phyloP scores from a whole-genome alignment of 1,140 invertebrate species.

The Drosophila saltans region DNA sequence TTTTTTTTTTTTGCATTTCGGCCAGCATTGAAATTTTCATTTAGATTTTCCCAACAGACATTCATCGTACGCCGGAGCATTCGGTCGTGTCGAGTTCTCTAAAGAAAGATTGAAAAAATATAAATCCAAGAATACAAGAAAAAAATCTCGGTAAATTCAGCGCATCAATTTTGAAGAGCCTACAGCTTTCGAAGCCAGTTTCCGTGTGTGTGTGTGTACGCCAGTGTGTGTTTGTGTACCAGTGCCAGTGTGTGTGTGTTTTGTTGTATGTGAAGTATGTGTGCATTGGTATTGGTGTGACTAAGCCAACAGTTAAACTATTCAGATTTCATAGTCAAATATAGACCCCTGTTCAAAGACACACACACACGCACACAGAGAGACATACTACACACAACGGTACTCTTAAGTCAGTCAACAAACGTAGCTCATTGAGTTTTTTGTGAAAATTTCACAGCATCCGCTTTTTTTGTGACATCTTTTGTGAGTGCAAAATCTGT shows the following conservation, averaged over 20 bases:
- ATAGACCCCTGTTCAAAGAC: neutral
- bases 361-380: neutral
- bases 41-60: slow-evolving; percentile 74
- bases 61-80: slow-evolving; percentile 66
- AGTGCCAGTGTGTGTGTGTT: slow-evolving; percentile 8
- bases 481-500: slow-evolving; percentile 69
- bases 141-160: slow-evolving; percentile 13
- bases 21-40: slow-evolving; percentile 64
- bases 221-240: neutral
- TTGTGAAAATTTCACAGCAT: slow-evolving; percentile 13
- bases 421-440: slow-evolving; percentile 13
- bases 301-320: slow-evolving; percentile 45
- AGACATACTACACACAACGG: slow-evolving; percentile 11
- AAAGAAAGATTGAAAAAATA: neutral
- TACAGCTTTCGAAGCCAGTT: slow-evolving; percentile 34
- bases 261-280: slow-evolving; percentile 9
- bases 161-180: slow-evolving; percentile 9
- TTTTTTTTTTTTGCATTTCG: slow-evolving; percentile 37
- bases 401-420: slow-evolving; percentile 13
- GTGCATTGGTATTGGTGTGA: slow-evolving; percentile 38
- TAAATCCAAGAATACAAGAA: neutral
- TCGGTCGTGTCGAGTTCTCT: slow-evolving; percentile 56
- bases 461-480: slow-evolving; percentile 14
- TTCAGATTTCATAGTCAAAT: slow-evolving; percentile 22
- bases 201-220: slow-evolving; percentile 5